A percentile compares a stretch with the other conserved stretches of the same genome.
phyloP scores from a whole-genome alignment of 2,888 invertebrate species.

The Andrena praecox region DNA sequence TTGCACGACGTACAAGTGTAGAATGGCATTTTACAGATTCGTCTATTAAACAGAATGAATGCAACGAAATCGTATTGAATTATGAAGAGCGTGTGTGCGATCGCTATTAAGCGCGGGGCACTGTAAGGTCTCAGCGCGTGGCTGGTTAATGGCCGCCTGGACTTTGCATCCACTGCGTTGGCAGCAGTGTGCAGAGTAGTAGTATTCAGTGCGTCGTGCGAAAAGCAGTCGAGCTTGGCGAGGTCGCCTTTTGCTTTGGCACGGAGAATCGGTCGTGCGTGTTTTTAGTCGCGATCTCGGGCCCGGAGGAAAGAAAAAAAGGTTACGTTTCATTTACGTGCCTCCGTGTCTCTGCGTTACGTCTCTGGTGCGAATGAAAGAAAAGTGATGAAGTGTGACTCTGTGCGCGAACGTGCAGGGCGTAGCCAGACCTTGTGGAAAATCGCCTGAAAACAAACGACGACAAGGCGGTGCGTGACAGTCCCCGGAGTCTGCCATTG shows the following conservation, averaged over 20 bases:
- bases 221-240: slow-evolving; percentile 76
- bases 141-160: slow-evolving; percentile 43
- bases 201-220: slow-evolving; percentile 74
- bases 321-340: slow-evolving; percentile 5
- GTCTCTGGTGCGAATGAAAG: slow-evolving; percentile 11
- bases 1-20: neutral
- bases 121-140: neutral
- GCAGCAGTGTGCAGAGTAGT: slow-evolving; percentile 72
- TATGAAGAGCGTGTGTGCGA: neutral
- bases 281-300: slow-evolving; percentile 44
- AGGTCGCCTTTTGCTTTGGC: slow-evolving; percentile 75
- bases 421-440: slow-evolving; percentile 69
- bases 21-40: neutral
- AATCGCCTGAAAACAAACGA: slow-evolving; percentile 66
- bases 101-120: neutral
- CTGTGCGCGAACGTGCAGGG: slow-evolving; percentile 63
- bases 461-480: slow-evolving; percentile 67
- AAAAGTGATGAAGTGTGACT: slow-evolving; percentile 53
- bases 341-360: slow-evolving; percentile 12
- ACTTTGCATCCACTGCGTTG: slow-evolving; percentile 70
- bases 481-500: slow-evolving; percentile 70
- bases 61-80: neutral
- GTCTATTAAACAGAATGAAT: neutral
- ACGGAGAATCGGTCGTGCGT: slow-evolving; percentile 51
- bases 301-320: slow-evolving; percentile 15